phyloP scores from a whole-genome alignment of 1,140 invertebrate species.

The Bombus picipes region DNA sequence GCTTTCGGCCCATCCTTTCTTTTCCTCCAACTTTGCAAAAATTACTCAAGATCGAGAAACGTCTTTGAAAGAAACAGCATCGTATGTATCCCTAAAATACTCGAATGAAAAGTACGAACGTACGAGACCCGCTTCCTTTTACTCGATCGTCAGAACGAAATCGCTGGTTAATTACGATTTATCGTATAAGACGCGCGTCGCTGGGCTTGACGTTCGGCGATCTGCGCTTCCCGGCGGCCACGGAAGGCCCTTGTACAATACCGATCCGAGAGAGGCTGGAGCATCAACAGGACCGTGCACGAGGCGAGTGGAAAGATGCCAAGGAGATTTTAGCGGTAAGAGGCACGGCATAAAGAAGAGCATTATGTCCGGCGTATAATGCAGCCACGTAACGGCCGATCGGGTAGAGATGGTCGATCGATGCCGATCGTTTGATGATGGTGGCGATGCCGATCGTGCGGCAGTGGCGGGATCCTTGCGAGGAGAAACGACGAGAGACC shows the following conservation, averaged over 20 bases:
- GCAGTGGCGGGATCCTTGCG: constrained; percentile 53
- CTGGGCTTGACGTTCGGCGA: neutral
- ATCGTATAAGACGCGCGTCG: neutral
- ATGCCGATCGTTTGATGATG: constrained; percentile 72
- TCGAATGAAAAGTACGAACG: too few relatives aligned
- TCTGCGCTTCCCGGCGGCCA: constrained; percentile 17
- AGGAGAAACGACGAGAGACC: constrained; percentile 52
- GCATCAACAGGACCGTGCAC: neutral
- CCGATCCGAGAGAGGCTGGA: neutral
- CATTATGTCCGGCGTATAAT: constrained; percentile 74
- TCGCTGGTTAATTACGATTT: neutral
- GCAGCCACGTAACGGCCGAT: constrained; percentile 74
- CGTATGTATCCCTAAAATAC: too few relatives aligned
- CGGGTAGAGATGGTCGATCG: constrained; percentile 75
- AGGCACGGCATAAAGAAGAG: constrained; percentile 72
- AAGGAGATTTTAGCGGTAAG: constrained; percentile 65
- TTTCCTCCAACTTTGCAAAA: too few relatives aligned
- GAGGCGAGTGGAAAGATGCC: constrained; percentile 31
- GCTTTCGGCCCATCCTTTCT: too few relatives aligned
- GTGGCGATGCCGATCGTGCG: constrained; percentile 60
- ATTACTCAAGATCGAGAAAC: too few relatives aligned
- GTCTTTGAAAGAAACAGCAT: too few relatives aligned
- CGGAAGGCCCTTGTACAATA: constrained; percentile 14
- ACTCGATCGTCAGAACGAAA: neutral
- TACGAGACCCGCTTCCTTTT: neutral